Conservation (phyloP, 2,797 vertebrate genomes). For the Manis crassicaudata region DNA sequence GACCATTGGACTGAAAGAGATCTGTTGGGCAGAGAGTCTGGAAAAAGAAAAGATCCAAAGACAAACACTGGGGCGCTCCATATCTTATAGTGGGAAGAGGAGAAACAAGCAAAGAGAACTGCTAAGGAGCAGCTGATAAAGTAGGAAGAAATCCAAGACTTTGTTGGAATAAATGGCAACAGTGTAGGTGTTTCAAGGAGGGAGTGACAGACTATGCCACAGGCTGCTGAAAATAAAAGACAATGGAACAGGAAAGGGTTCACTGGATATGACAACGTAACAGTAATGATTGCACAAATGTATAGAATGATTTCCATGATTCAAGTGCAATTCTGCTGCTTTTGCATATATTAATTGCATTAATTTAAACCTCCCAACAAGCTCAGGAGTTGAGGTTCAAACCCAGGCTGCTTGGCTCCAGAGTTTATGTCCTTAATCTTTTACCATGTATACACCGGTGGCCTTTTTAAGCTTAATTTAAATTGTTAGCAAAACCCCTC, state of each 20-base stretch:
- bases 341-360: not conserved
- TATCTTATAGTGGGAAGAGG: not conserved
- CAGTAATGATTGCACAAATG: not conserved
- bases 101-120: not conserved
- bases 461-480: not conserved
- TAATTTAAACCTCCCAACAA: not conserved
- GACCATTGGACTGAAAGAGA: not conserved
- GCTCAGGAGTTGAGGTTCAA: not conserved
- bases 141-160: not conserved
- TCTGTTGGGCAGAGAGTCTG: not conserved
- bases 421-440: not conserved
- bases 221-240: not conserved
- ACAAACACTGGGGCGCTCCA: not conserved
- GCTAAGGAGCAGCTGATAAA: not conserved
- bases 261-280: not conserved
- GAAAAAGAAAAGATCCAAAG: not conserved
- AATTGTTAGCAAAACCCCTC: not conserved
- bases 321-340: not conserved
- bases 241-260: not conserved
- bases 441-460: not conserved
- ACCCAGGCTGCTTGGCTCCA: not conserved
- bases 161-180: not conserved
- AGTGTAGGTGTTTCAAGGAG: not conserved
- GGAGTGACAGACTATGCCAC: not conserved
- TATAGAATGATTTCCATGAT: not conserved